Base-by-base conservation (phyloP, 2,797 vertebrate species). In the Acanthurus lineatus region DNA sequence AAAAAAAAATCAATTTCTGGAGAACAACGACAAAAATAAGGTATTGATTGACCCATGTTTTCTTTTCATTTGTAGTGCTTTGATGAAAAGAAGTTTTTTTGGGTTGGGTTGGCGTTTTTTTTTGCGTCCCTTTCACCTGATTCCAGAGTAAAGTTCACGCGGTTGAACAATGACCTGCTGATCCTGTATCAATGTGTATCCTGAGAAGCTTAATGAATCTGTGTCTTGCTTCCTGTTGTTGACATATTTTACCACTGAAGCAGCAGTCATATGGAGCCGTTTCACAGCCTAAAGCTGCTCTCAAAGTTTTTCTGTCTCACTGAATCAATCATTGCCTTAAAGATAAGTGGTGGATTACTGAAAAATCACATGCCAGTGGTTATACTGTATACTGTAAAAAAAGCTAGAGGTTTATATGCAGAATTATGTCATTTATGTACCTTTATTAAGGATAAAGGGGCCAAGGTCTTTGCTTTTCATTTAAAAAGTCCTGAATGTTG, bases 161-260 rank as follows among this genome's bases (percentile, higher is more conserved):
- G 48, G 62, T 63, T 15, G 0, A 17, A 25, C 35, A 0, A 47
- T 32, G 67, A 59, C 64, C 83, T 54, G 45, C 54, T 63, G 74
- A 40, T 76, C 48, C 35, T 72, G 61, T 67, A 17, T 79, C 52
- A 77, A 12, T 60, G 63, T 38, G 14, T 71, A 47, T 73, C 58
- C 48, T 3, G 56, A 64, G 66, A 19, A 32, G 25, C 0, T 12
- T 68, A 38, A 62, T 79, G 66, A 87, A 86, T 79, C 68, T 35
- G 28, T 19, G 59, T 71, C 59, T 62, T 89, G 79, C 49, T 85
- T 81, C 73, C 74, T 79, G 79, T 68, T 83, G 70, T 76, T 83
- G 60, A 72, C 80, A 20, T 66, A 6, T 58, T n/a, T 64, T 0
- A 35, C 0, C 58, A 52, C 56, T 65, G 67, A 73, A 40, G 35